phyloP scores from a whole-genome alignment of 1,140 invertebrate species.

The Dryas iulia region DNA sequence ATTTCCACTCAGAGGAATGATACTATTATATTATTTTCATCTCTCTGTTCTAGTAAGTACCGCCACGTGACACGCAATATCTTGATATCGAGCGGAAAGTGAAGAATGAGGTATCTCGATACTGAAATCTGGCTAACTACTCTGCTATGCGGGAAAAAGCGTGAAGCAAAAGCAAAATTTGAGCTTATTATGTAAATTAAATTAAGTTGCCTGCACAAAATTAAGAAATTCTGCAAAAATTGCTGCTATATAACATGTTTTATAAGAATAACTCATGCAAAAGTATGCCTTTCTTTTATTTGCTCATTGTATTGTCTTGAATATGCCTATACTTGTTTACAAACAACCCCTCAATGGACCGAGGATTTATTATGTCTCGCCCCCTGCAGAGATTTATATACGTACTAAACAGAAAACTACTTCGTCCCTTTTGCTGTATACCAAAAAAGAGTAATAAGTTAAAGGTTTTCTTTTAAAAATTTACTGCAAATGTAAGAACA shows the following conservation, averaged over 20 bases:
- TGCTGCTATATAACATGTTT: neutral
- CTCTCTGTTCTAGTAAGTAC: too few species aligned
- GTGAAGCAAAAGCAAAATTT: too few species aligned
- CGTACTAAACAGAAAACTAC: slow-evolving; percentile 30
- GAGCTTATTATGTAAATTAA: too few species aligned
- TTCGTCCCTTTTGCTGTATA: slow-evolving; percentile 22
- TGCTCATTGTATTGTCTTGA: neutral
- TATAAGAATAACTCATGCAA: neutral
- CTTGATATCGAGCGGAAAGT: too few species aligned
- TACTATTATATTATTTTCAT: too few species aligned
- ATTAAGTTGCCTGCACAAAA: too few species aligned
- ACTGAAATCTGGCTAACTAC: too few species aligned
- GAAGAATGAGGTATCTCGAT: too few species aligned
- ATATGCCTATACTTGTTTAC: slow-evolving; percentile 19
- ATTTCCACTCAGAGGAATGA: too few species aligned
- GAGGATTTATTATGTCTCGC: slow-evolving; percentile 36
- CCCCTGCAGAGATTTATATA: slow-evolving; percentile 36
- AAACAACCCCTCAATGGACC: slow-evolving; percentile 24
- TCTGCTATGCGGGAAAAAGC: too few species aligned
- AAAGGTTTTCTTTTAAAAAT: neutral
- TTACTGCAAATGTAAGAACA: neutral
- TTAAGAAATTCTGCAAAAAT: too few species aligned
- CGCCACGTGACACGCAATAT: too few species aligned
- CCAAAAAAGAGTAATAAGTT: neutral
- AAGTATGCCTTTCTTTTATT: neutral